Evolutionary conservation across 2,888 invertebrate genomes (phyloP).

Genomic region (Cryptocephalus primarius): DNA sequence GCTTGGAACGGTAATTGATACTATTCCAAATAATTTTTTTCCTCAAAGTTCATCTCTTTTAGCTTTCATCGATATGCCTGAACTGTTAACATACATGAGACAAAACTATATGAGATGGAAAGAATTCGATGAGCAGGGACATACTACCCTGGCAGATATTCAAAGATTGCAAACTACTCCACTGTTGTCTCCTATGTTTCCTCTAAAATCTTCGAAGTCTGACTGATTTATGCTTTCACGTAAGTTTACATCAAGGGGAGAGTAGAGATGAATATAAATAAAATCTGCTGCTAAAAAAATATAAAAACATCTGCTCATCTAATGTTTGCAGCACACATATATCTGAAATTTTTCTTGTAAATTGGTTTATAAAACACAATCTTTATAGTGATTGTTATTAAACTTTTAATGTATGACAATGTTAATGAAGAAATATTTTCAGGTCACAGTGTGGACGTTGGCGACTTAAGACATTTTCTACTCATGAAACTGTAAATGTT

Average conservation of each 20-base stretch:
- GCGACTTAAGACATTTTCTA: constrained; percentile 30
- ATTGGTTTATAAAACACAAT: too few species aligned
- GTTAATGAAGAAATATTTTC: constrained; percentile 8
- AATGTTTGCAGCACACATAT: too few species aligned
- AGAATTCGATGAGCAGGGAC: constrained; percentile 67
- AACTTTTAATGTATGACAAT: too few species aligned
- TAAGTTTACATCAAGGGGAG: constrained; percentile 13
- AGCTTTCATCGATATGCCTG: constrained; percentile 91
- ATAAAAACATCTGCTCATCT: too few species aligned
- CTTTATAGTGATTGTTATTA: too few species aligned
- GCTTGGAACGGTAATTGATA: constrained; percentile 74
- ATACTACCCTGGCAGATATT: constrained; percentile 61
- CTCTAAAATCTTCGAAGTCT: constrained; percentile 10
- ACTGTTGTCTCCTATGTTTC: constrained; percentile 22
- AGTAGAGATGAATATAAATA: not conserved
- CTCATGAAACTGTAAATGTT: constrained; percentile 28
- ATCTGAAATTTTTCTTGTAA: too few species aligned
- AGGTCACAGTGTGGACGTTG: constrained; percentile 34
- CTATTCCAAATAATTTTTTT: not conserved
- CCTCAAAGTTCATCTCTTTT: constrained; percentile 18
- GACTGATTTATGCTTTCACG: constrained; percentile 25
- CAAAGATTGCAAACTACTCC: constrained; percentile 37
- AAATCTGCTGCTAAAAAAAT: not conserved
- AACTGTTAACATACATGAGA: constrained; percentile 72
- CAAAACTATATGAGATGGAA: constrained; percentile 88